phyloP scores from a whole-genome alignment of 2,797 vertebrate species.

The Phalloptychus januarius region DNA sequence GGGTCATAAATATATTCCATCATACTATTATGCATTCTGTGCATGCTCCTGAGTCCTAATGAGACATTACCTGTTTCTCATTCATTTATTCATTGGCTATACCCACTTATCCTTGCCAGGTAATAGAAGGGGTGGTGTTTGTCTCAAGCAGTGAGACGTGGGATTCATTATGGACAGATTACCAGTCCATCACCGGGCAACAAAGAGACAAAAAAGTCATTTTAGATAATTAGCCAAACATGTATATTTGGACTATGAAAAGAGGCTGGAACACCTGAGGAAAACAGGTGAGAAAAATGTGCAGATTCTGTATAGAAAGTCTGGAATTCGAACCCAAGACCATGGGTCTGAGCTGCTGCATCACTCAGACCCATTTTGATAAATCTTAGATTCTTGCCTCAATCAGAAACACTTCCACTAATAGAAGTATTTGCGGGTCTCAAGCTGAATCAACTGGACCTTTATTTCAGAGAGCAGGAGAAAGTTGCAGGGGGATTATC shows the following conservation, averaged over 20 bases:
- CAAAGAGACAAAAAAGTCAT: neutral
- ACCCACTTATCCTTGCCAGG: neutral
- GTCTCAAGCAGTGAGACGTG: neutral
- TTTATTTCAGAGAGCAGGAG: constrained; percentile 3
- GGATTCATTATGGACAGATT: neutral
- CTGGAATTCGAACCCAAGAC: neutral
- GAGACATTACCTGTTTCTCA: neutral
- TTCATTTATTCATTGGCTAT: neutral
- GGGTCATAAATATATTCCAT: neutral
- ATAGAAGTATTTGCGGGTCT: neutral
- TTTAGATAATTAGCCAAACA: neutral
- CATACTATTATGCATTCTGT: neutral
- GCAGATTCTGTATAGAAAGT: neutral
- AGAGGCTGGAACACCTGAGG: neutral
- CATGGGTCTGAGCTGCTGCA: neutral
- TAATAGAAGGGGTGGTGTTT: neutral
- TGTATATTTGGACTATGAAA: neutral
- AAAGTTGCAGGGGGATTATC: constrained; percentile 41
- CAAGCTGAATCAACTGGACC: neutral
- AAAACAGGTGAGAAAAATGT: neutral
- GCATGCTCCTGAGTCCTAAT: neutral
- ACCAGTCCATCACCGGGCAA: neutral
- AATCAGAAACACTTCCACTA: neutral
- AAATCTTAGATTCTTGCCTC: neutral
- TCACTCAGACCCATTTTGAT: neutral